Conservation (phyloP, 2,797 vertebrate species). For the Rhynchonycteris naso region DNA sequence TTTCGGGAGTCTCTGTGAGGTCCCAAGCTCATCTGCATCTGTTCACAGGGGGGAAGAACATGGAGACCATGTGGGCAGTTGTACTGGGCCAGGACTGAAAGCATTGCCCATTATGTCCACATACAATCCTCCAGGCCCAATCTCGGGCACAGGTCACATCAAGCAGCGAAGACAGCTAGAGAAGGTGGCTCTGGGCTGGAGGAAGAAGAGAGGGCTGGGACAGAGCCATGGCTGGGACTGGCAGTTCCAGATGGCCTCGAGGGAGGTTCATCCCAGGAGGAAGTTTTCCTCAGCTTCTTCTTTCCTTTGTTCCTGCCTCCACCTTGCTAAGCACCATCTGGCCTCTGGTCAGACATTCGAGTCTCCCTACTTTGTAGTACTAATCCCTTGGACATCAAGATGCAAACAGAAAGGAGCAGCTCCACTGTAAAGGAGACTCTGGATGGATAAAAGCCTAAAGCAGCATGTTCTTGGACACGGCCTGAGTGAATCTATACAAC, state of each 20-base stretch:
- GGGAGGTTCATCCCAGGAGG: not conserved
- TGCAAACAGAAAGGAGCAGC: not conserved
- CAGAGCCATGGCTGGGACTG: not conserved
- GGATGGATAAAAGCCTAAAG: not conserved
- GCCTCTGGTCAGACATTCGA: accelerated
- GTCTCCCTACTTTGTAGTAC: not conserved
- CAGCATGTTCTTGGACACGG: accelerated
- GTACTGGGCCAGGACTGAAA: accelerated
- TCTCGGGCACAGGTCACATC: accelerated
- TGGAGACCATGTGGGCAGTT: accelerated
- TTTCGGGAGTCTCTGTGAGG: not conserved
- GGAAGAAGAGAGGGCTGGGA: not conserved
- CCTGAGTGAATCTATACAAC: not conserved
- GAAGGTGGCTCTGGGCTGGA: not conserved
- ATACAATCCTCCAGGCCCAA: accelerated
- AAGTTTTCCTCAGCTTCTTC: not conserved
- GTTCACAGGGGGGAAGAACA: not conserved
- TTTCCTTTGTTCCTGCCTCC: not conserved
- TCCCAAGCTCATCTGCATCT: not conserved
- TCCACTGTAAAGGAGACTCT: not conserved
- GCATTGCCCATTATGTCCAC: accelerated
- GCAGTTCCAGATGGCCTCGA: accelerated
- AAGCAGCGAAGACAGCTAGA: not conserved
- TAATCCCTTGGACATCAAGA: not conserved
- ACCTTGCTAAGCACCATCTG: not conserved